Evolutionary conservation across 2,113 vertebrate genomes (phyloP).

Genomic region (Chaetops frenatus): DNA sequence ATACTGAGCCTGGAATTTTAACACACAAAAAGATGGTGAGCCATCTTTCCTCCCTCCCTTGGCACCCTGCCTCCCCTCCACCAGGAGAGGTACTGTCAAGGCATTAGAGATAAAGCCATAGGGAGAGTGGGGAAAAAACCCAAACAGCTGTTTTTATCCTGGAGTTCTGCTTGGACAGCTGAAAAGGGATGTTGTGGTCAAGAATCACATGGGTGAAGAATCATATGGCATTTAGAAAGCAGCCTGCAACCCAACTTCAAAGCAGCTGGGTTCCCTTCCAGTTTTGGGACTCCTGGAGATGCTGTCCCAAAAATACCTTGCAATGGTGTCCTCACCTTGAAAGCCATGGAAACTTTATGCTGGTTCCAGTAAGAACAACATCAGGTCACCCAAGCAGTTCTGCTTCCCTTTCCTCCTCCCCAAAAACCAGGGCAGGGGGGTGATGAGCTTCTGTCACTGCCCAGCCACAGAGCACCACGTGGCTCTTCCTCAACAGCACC

Average conservation of each 20-base stretch:
- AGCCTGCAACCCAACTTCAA: neutral
- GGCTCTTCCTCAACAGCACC: neutral
- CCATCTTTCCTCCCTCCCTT: neutral
- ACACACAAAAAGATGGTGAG: neutral
- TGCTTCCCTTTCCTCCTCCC: neutral
- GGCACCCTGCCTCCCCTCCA: neutral
- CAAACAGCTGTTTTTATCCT: neutral
- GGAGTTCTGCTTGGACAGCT: neutral
- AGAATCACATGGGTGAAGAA: accelerated
- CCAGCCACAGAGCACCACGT: neutral
- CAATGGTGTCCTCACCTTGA: accelerated
- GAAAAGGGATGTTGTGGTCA: neutral
- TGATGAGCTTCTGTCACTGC: neutral
- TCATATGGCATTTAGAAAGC: neutral
- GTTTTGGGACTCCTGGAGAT: neutral
- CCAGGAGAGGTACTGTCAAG: neutral
- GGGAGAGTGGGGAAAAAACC: neutral
- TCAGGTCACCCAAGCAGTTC: neutral
- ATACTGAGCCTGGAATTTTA: neutral
- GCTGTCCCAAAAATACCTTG: neutral
- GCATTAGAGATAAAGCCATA: neutral
- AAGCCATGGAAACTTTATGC: neutral
- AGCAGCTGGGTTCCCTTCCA: neutral
- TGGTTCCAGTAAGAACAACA: neutral
- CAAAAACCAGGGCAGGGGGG: neutral